These are phyloP conservation scores for Aplodontia rufa DNA, from an alignment of 2,113 vertebrate species.

Conservation along the genomic window DNA sequence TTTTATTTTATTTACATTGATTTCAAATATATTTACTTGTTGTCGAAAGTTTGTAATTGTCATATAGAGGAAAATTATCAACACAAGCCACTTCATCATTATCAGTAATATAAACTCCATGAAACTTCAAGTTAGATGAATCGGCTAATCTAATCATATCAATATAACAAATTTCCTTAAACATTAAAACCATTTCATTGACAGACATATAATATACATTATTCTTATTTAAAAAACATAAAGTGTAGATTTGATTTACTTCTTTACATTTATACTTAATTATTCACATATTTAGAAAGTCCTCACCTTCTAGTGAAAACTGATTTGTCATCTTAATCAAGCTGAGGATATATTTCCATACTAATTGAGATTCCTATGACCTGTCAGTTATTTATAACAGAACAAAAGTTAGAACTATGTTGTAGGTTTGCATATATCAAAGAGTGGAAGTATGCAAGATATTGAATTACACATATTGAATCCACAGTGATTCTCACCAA, in stretches of 20 bases:
- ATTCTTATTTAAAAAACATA: background rate
- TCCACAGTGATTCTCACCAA: background rate
- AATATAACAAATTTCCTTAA: background rate
- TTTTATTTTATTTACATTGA: background rate
- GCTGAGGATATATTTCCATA: background rate
- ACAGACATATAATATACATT: background rate
- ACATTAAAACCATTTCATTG: background rate
- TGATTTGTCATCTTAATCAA: background rate
- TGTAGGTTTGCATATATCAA: background rate
- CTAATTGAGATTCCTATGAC: background rate
- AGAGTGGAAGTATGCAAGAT: background rate
- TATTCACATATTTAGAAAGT: background rate
- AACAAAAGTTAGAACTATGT: background rate
- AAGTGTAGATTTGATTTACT: background rate
- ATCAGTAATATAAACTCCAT: background rate
- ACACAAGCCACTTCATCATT: background rate
- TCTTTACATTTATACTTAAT: background rate
- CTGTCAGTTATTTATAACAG: background rate
- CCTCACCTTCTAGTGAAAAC: background rate
- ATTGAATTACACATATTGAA: background rate
- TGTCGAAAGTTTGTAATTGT: background rate
- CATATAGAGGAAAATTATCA: background rate
- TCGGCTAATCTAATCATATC: background rate
- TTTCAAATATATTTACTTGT: background rate
- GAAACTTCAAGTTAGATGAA: background rate